Base-by-base conservation (phyloP, 2,797 vertebrate species). In the Hypotaenidia okinawae region DNA sequence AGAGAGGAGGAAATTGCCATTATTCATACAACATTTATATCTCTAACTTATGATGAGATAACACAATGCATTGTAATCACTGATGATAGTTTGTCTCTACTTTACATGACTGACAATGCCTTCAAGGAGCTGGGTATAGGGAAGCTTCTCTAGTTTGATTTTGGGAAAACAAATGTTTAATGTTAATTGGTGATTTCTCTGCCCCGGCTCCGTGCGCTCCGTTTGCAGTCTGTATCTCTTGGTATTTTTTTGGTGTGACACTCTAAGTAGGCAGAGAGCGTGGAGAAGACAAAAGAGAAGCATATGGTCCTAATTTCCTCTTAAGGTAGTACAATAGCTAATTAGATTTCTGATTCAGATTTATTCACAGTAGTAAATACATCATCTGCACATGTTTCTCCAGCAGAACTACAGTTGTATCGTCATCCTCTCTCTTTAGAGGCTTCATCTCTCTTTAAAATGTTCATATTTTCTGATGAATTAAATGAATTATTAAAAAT, bases 261-360 rank as follows among this genome's bases (percentile, higher is more conserved):
- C 92, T 64, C 75, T 41, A 82, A 75, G 67, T 25, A 76, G 81
- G 58, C 58, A 85, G 92, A 87, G 41, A 84, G 25, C 17, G 47
- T 32, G 74, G 72, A 76, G 74, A 79, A 85, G 51, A 47, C 81
- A 76, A 70, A 62, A 62, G 51, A 84, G 63, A 73, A 93, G 23
- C 70, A 58, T 88, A 54, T 91, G 87, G 57, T 91, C 88, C 30
- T 51, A 28, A 84, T 94, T 96, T 96, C 79, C 83, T 23, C 59
- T 92, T 84, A 88, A 85, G 74, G 66, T 68, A 94, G 70, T 79
- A 88, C 84, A 87, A 87, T 86, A 76, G 91, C 91, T 96, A 91
- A 94, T 95, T 95, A 90, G 58, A 63, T 86, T 87, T 86, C 84
- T 45, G 52, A 86, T 89, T 95, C 76, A 87, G 59, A 86, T 94